Conservation (phyloP, 2,888 invertebrate genomes). For the Dynastes tityus region DNA sequence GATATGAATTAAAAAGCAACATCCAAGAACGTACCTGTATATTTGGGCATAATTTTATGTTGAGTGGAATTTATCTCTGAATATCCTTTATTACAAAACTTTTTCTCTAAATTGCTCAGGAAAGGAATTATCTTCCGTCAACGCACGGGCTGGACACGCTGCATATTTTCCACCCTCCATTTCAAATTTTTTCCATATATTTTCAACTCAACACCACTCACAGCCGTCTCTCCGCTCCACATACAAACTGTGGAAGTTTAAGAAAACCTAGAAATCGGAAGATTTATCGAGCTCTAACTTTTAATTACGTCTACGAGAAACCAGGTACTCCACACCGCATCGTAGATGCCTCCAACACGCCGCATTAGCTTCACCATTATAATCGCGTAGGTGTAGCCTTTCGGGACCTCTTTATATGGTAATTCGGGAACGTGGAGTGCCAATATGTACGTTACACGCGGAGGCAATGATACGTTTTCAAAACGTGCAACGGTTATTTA, state of each 20-base stretch:
- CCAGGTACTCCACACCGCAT: not conserved
- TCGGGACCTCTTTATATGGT: slow-evolving; percentile 20
- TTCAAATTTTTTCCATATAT: not conserved
- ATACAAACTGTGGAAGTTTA: not conserved
- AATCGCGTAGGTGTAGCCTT: slow-evolving; percentile 15
- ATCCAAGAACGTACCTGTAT: too few species aligned
- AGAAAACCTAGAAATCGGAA: slow-evolving; percentile 52
- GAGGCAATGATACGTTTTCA: slow-evolving; percentile 34
- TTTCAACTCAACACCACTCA: not conserved
- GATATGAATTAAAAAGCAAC: too few species aligned
- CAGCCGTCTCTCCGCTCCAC: not conserved
- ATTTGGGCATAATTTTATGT: too few species aligned
- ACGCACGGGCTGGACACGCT: too few species aligned
- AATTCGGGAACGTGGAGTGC: not conserved
- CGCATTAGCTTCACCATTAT: not conserved
- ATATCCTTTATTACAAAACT: too few species aligned
- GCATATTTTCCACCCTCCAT: too few species aligned
- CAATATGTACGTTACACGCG: not conserved
- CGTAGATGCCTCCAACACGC: not conserved
- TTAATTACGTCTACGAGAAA: slow-evolving; percentile 22
- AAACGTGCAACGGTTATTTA: slow-evolving; percentile 39
- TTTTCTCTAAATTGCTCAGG: too few species aligned
- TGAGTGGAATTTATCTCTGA: too few species aligned
- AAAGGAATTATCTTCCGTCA: too few species aligned
- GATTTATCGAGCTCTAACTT: slow-evolving; percentile 18